phyloP scores from a whole-genome alignment of 1,140 invertebrate species.

The Antheraea pernyi region DNA sequence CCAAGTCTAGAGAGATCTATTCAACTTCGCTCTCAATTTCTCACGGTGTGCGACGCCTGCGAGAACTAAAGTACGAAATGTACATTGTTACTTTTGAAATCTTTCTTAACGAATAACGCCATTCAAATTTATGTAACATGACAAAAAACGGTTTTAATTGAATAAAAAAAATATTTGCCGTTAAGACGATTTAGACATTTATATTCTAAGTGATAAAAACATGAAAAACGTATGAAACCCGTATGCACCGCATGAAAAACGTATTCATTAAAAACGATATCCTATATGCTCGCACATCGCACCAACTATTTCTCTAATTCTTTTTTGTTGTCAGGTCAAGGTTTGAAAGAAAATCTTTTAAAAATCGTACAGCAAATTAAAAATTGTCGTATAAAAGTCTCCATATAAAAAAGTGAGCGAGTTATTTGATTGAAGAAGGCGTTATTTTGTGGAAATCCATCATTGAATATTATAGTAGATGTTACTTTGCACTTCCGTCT shows the following conservation, averaged over 20 bases:
- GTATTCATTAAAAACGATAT: neutral
- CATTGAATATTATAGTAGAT: too few relatives aligned
- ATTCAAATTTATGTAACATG: constrained; percentile 8
- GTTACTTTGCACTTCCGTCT: too few relatives aligned
- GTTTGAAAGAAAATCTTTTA: too few relatives aligned
- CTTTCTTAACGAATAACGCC: constrained; percentile 2
- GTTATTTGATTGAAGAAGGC: too few relatives aligned
- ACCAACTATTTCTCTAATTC: too few relatives aligned
- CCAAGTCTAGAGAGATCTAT: constrained; percentile 29
- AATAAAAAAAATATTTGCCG: neutral
- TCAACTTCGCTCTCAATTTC: constrained; percentile 55
- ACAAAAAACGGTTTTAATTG: neutral
- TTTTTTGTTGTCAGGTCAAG: too few relatives aligned
- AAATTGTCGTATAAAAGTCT: too few relatives aligned
- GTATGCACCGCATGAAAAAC: too few relatives aligned
- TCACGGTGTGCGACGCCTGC: constrained; percentile 42
- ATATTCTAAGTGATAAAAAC: neutral
- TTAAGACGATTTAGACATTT: neutral
- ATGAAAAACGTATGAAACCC: neutral
- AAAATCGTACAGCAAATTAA: too few relatives aligned
- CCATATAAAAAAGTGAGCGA: too few relatives aligned
- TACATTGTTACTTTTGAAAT: constrained; percentile 34
- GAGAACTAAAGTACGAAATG: constrained; percentile 37
- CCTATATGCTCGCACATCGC: neutral
- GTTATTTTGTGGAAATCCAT: too few relatives aligned